Conservation (phyloP, 1,140 invertebrate genomes). For the Anastatus disparis region DNA sequence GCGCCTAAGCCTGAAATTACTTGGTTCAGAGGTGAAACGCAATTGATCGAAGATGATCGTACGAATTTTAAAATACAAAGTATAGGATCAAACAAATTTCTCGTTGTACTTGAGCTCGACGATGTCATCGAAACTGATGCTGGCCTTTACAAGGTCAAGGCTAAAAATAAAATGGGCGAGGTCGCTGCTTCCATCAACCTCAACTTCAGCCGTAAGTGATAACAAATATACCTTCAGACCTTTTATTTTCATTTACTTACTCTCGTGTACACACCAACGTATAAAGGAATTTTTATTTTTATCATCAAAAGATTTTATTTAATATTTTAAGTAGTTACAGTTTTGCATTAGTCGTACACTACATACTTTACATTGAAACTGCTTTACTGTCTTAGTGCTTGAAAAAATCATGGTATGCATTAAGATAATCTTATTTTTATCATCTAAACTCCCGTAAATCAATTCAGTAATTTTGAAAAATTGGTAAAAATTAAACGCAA, state of each 20-base stretch:
- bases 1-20: conserved; percentile 90
- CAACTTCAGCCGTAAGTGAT: conserved; percentile 96
- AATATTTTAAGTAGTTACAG: too few relatives aligned
- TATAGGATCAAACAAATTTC: conserved; percentile 85
- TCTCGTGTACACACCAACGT: neutral
- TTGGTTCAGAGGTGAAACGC: conserved; percentile 90
- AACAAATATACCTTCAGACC: neutral
- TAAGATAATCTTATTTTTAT: too few relatives aligned
- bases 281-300: too few relatives aligned
- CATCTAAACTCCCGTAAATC: too few relatives aligned
- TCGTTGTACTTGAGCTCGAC: conserved; percentile 91
- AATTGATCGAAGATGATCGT: conserved; percentile 82
- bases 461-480: too few relatives aligned
- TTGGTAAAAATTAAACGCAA: too few relatives aligned
- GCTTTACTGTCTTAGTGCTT: too few relatives aligned
- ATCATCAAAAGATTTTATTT: too few relatives aligned
- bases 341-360: too few relatives aligned
- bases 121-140: conserved; percentile 96
- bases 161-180: conserved; percentile 97
- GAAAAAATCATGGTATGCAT: too few relatives aligned
- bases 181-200: conserved; percentile 98
- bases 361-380: too few relatives aligned
- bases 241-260: neutral
- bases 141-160: conserved; percentile 97
- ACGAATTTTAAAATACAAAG: conserved; percentile 88